Evolutionary conservation across 2,113 vertebrate species (phyloP), one percentile per base, ranked within the genome.

Genomic region (Poeciliopsis retropinna): DNA sequence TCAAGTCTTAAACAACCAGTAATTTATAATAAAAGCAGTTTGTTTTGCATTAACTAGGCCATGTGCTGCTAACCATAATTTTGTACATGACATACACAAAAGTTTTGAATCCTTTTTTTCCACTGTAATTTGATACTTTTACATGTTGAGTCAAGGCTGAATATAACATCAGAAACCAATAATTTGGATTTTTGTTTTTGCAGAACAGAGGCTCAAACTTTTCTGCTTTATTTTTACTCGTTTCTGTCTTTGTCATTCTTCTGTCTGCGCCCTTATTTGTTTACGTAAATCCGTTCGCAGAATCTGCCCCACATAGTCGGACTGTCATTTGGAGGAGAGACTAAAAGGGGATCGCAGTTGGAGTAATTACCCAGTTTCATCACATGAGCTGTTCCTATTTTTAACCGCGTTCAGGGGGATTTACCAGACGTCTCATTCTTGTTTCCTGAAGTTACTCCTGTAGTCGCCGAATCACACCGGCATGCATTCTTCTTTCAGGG

Each of bases 141-240:
- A 37, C 79, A 37, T 75, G 66, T 81, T 34, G 67, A 44, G 71
- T 75, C 65, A 68, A 84, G 82, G 72, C 88, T 92, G 88, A 91
- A 89, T 88, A 87, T 90, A 90, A 84, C 73, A 39, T 67, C 27
- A 28, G 70, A 84, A 65, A 81, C 84, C 76, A 67, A 79, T 85
- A 92, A 84, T 92, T 90, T 87, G 37, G 37, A 28, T 60, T 82
- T 87, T 82, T 80, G 74, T 88, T 87, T 41, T 1, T 41, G 54
- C 73, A 85, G 77, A 70, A 77, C 72, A 47, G 61, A 76, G 64
- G 27, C 77, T 25, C 31, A 57, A 78, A 65, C 34, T 34, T 62
- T 76, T 60, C 34, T 25, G 13, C 22, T 75, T 72, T 34, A 11
- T 81, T 76, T 80, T 79, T 76, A 79, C 41, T 41, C 29, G 37